Base-by-base conservation (phyloP, 2,113 vertebrate genomes). In the Mastomys coucha region DNA sequence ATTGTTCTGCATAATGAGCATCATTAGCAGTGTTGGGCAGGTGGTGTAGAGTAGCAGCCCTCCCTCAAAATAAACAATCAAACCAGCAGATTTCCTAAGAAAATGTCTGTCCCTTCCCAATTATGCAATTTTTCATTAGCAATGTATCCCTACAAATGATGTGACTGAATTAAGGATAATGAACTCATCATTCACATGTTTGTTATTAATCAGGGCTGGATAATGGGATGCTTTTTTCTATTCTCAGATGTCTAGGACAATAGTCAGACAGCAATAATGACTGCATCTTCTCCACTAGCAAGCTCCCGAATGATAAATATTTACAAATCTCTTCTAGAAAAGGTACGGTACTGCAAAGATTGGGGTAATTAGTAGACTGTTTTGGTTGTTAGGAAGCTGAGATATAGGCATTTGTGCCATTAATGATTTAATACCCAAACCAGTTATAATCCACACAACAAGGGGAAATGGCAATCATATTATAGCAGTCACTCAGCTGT, bases 91-190 rank as follows among this genome's bases (percentile, higher is more conserved):
- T 89, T 88, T 91, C 86, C 72, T 88, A 80, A 97, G 67, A 69
- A 97, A 93, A 97, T 77, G 65, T 84, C 69, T 82, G 98, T 98
- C 97, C 86, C 91, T 22, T 89, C 70, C 65, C 94, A 97, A 96
- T 93, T 85, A 95, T 95, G 96, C 81, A 91, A 97, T 97, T 97
- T 92, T 53, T 95, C 96, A 98, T 98, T 95, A 98, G 96, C 53
- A 98, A 90, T 94, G 95, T 45, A 90, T 72, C 95, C 96, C 80
- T 97, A 75, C 80, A 98, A 98, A 99, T 98, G 97, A 97, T 90
- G 97, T 97, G 86, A 97, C 97, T 99, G 97, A 98, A 98, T 98
- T 97, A 98, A 89, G 45, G 14, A 88, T 85, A 98, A 98, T 97
- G 93, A 98, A 95, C 88, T 93, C 92, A 95, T 93, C 92, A 95